Percentiles rank a stretch among this genome's conserved stretches.
Conservation (phyloP, 2,797 vertebrate genomes). For the Ctenopoma multispine region DNA sequence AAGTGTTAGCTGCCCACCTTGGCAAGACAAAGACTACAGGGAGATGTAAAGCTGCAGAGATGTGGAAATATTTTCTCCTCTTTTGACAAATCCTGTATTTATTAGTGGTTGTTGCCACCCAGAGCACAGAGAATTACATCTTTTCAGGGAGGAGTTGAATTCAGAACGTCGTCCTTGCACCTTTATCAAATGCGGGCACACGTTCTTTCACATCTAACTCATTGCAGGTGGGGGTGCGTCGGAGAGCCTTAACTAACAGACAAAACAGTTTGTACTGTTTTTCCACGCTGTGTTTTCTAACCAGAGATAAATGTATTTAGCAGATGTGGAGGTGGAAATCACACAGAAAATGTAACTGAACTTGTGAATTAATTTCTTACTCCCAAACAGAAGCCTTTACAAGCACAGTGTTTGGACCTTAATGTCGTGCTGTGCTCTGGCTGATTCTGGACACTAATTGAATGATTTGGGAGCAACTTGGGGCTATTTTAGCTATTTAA, state of each 20-base stretch:
- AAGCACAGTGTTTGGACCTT: conserved; percentile 26
- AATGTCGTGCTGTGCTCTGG: conserved; percentile 38
- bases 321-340: conserved; percentile 14
- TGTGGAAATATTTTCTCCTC: not conserved
- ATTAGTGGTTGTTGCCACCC: not conserved
- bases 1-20: not conserved
- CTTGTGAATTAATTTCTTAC: not conserved
- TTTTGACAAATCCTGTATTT: conserved; percentile 11
- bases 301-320: conserved; percentile 23
- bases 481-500: conserved; percentile 41
- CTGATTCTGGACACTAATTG: conserved; percentile 54
- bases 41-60: not conserved
- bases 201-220: conserved; percentile 51
- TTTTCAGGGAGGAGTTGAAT: conserved; percentile 59
- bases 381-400: conserved; percentile 26
- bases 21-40: not conserved
- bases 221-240: not conserved
- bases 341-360: conserved; percentile 19
- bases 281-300: conserved; percentile 24
- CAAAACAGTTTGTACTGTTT: conserved; percentile 61
- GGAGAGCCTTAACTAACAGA: conserved; percentile 39
- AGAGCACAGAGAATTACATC: not conserved
- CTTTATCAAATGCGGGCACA: conserved; percentile 60
- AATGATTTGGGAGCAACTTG: conserved; percentile 53
- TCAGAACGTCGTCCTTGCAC: conserved; percentile 62